Evolutionary conservation across 1,140 invertebrate species (phyloP).

Genomic region (Andricus grossulariae): DNA sequence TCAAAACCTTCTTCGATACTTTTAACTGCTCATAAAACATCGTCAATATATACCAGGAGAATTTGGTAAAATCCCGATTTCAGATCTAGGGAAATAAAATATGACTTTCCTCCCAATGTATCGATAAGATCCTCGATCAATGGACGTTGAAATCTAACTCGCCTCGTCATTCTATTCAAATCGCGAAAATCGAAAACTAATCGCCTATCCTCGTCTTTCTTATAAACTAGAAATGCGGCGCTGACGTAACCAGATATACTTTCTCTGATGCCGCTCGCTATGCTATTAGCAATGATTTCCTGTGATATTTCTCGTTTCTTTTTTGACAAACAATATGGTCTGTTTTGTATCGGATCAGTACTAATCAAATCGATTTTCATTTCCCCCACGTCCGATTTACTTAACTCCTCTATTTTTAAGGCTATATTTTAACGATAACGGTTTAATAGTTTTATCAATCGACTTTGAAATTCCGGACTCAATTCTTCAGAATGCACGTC

Average conservation of each 20-base stretch:
- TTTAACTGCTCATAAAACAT: conserved; percentile 19
- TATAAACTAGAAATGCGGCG: conserved; percentile 70
- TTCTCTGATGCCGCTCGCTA: conserved; percentile 59
- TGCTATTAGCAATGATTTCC: conserved; percentile 60
- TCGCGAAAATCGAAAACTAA: conserved; percentile 74
- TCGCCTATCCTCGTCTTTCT: conserved; percentile 65
- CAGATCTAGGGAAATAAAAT: conserved; percentile 28
- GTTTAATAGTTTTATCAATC: too few species aligned
- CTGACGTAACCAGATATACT: conserved; percentile 69
- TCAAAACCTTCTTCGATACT: not conserved
- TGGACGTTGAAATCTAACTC: conserved; percentile 68
- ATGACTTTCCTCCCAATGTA: not conserved
- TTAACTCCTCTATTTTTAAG: conserved; percentile 39
- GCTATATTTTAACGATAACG: too few species aligned
- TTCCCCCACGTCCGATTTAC: conserved; percentile 47
- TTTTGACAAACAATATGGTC: conserved; percentile 54
- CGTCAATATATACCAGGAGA: conserved; percentile 39
- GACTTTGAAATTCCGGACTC: too few species aligned
- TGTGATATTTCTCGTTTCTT: conserved; percentile 54
- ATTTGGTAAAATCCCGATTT: conserved; percentile 33
- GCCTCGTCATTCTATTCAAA: conserved; percentile 68
- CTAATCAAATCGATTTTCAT: conserved; percentile 55
- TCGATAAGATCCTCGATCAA: conserved; percentile 32
- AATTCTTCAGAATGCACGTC: too few species aligned
- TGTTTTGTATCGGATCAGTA: conserved; percentile 55